A percentile compares a stretch with the other conserved stretches of the same genome.
These are phyloP conservation scores for Solenopsis fugax DNA, from an alignment of 1,140 invertebrate species.

Conservation along the genomic window DNA sequence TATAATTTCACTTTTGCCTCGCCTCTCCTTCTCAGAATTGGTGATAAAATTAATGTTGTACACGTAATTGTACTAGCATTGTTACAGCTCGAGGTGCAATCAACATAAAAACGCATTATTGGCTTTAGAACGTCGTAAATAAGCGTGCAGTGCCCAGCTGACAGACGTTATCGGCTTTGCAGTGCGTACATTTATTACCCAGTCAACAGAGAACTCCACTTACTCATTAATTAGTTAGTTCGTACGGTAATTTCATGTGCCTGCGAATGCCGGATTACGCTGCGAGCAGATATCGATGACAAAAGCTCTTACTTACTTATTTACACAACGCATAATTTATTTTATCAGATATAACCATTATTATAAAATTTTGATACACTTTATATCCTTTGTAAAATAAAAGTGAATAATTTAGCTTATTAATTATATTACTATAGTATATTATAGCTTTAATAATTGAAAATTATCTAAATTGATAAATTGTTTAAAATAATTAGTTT, in stretches of 20 bases:
- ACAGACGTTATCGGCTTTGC: slow-evolving; percentile 40
- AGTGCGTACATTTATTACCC: slow-evolving; percentile 38
- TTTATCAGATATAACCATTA: background rate
- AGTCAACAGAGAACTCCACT: slow-evolving; percentile 20
- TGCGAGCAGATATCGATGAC: slow-evolving; percentile 21
- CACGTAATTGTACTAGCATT: background rate
- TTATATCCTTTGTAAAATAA: background rate
- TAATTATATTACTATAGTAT: background rate
- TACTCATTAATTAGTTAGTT: slow-evolving; percentile 52
- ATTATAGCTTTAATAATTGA: background rate
- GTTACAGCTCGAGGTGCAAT: background rate
- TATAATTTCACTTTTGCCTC: background rate
- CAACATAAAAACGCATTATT: slow-evolving; percentile 33
- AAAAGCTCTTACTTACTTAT: slow-evolving; percentile 29
- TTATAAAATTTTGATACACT: background rate
- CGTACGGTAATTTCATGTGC: background rate
- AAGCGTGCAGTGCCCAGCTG: slow-evolving; percentile 25
- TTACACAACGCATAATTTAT: slow-evolving; percentile 30
- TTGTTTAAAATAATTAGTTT: slow-evolving; percentile 8
- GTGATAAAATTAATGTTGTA: background rate
- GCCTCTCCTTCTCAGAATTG: background rate
- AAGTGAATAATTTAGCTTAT: background rate
- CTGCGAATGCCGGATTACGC: slow-evolving; percentile 4
- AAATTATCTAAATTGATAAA: no score
- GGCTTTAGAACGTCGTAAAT: slow-evolving; percentile 31